phyloP scores from a whole-genome alignment of 2,888 invertebrate species.

The Plagodis dolabraria region DNA sequence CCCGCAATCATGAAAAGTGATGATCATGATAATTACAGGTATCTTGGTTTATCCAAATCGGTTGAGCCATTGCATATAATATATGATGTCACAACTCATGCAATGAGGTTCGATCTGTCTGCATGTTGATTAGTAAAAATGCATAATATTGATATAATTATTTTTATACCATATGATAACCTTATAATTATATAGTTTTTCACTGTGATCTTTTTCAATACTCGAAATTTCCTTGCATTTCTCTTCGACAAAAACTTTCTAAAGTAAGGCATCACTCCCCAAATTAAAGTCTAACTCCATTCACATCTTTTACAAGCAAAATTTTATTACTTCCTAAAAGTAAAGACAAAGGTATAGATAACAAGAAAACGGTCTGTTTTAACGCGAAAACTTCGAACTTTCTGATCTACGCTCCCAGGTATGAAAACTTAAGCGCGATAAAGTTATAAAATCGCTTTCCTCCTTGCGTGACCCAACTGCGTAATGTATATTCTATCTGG shows the following conservation, averaged over 20 bases:
- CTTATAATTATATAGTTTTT: neutral
- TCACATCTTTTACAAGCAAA: slow-evolving; percentile 16
- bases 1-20: too few relatives aligned
- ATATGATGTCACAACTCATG: too few relatives aligned
- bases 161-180: too few relatives aligned
- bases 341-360: slow-evolving; percentile 22
- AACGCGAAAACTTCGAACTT: slow-evolving; percentile 38
- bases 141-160: too few relatives aligned
- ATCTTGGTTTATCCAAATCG: too few relatives aligned
- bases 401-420: slow-evolving; percentile 52
- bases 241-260: too few relatives aligned
- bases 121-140: too few relatives aligned
- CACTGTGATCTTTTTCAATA: neutral
- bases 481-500: slow-evolving; percentile 62
- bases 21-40: too few relatives aligned
- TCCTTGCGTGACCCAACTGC: slow-evolving; percentile 77
- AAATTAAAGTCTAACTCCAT: slow-evolving; percentile 14
- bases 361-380: slow-evolving; percentile 36
- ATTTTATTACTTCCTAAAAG: slow-evolving; percentile 21
- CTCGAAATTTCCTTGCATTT: too few relatives aligned
- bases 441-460: slow-evolving; percentile 81
- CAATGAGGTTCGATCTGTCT: too few relatives aligned
- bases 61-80: too few relatives aligned
- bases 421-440: slow-evolving; percentile 68
- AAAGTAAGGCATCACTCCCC: slow-evolving; percentile 2